phyloP scores from a whole-genome alignment of 2,113 vertebrate species.

The Taxidea taxus region DNA sequence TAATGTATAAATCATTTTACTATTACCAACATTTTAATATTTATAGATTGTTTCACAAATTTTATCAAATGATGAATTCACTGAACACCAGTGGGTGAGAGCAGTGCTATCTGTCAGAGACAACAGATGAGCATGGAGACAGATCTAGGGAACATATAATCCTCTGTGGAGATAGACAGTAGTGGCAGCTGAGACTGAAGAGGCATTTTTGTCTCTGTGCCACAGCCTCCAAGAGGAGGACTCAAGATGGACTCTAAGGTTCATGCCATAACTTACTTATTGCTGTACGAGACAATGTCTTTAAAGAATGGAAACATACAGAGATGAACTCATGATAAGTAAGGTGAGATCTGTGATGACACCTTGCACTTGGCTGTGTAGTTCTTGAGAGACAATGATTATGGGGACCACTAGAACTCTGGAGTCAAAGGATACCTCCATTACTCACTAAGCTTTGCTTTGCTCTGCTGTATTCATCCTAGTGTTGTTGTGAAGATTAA shows the following conservation, averaged over 20 bases:
- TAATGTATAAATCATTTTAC: background rate
- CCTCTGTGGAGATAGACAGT: background rate
- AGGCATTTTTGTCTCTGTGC: background rate
- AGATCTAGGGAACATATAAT: background rate
- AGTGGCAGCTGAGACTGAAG: background rate
- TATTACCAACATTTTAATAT: background rate
- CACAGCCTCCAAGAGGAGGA: background rate
- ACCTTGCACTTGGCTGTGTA: background rate
- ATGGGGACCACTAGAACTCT: background rate
- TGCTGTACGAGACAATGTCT: background rate
- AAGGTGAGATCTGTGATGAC: background rate
- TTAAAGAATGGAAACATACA: background rate
- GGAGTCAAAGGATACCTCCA: background rate
- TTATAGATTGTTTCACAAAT: conserved; percentile 3
- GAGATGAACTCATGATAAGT: background rate
- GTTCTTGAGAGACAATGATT: background rate
- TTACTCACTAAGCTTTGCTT: background rate
- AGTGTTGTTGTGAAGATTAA: background rate
- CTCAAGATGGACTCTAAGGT: background rate
- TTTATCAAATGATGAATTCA: background rate
- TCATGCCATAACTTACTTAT: background rate
- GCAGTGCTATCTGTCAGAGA: background rate
- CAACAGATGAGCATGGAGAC: background rate
- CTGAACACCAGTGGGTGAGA: background rate
- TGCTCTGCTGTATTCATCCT: background rate